Evolutionary conservation across 2,113 vertebrate species (phyloP), one percentile per base, ranked within the genome.

Genomic region (Falcunculus frontatus): DNA sequence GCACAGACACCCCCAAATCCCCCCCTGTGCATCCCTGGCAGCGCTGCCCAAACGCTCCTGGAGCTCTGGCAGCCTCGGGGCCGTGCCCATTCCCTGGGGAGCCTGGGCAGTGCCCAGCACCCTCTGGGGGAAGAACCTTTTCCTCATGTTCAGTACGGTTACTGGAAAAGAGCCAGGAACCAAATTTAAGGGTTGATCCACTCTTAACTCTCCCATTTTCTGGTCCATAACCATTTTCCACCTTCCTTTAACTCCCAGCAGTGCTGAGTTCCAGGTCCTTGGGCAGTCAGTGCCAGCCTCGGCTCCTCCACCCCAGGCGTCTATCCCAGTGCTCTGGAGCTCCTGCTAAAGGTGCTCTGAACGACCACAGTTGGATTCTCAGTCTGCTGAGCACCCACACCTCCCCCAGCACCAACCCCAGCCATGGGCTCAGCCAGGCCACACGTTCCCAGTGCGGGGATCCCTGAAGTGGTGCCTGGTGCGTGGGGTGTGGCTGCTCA

Each of bases 101-200:
- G 74, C 74, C 64, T 46, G 67, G 49, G 26, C 76, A 89, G 76
- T 73, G 86, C 86, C 72, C 59, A 65, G 50, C 76, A 64, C 35
- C 72, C 52, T 74, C 59, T 50, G 76, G 59, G 60, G 42, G 22
- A 57, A 37, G 59, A 37, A 0, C 22, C 35, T 65, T 65, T 3
- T 0, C 10, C 52, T 59, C 8, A 12, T 33, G 47, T 23, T 19
- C 37, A 33, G 2, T 21, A 8, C 1, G 8, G 53, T 16, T 37
- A 60, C 4, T n/a, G 42, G 50, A 73, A 69, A 35, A 63, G 59
- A 93, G 65, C 42, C 85, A 91, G 60, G 55, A 69, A 32, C 9
- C 3, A 49, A 84, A 69, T 47, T 65, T 2, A n/a, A n/a, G 33
- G 1, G 37, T 27, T 63, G 88, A 79, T 35, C 62, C 27, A 32